Conservation (phyloP, 2,113 vertebrate genomes). For the Melanerpes formicivorus region DNA sequence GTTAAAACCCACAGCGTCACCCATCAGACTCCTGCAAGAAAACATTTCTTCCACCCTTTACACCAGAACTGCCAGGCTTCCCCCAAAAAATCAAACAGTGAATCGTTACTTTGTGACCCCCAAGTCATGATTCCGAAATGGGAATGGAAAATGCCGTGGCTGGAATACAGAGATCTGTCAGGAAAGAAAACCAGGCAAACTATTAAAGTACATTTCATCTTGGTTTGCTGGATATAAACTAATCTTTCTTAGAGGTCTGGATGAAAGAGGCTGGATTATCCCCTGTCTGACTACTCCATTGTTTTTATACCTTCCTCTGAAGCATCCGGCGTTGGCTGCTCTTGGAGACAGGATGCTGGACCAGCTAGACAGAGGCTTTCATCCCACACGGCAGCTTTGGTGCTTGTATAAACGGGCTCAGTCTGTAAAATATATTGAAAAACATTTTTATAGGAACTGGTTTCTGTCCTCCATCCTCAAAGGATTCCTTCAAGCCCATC, state of each 20-base stretch:
- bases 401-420: background rate
- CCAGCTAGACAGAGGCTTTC: background rate
- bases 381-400: background rate
- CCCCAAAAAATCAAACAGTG: background rate
- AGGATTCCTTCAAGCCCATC: conserved; percentile 9
- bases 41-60: conserved; percentile 4
- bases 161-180: conserved; percentile 14
- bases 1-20: conserved; percentile 21
- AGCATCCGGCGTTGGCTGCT: conserved; percentile 21
- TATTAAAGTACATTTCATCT: conserved; percentile 19
- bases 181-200: conserved; percentile 33
- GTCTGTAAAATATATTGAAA: background rate
- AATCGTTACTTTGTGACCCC: conserved; percentile 26
- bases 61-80: conserved; percentile 8
- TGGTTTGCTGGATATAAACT: conserved; percentile 7
- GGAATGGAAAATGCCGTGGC: background rate
- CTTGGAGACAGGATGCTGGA: conserved; percentile 21
- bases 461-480: background rate
- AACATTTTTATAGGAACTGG: conserved; percentile 17
- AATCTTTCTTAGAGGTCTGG: conserved; percentile 43
- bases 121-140: background rate
- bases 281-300: background rate
- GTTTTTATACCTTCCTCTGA: background rate
- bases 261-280: conserved; percentile 20
- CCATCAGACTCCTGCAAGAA: conserved; percentile 38